These are phyloP conservation scores for Stenichneumon culpator DNA, from an alignment of 2,888 invertebrate genomes.

Conservation along the genomic window DNA sequence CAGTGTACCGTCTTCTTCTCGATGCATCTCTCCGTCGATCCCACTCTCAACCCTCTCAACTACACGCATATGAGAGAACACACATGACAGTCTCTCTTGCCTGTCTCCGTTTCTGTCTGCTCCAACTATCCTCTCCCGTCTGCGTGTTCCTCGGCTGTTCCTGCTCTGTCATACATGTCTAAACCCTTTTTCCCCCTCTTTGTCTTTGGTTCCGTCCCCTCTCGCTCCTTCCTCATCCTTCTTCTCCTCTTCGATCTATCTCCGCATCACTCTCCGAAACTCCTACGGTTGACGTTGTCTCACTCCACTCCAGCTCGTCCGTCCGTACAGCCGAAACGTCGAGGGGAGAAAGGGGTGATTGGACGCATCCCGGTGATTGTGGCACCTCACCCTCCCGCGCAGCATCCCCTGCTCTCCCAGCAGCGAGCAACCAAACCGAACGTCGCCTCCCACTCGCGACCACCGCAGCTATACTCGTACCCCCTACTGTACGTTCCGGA, in stretches of 20 bases:
- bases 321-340: slow-evolving; percentile 77
- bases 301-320: slow-evolving; percentile 30
- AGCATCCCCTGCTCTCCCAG: slow-evolving; percentile 50
- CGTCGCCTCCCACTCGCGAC: slow-evolving; percentile 68
- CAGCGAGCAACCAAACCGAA: slow-evolving; percentile 70
- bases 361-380: slow-evolving; percentile 85
- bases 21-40: slow-evolving; percentile 52
- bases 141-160: slow-evolving; percentile 31
- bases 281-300: slow-evolving; percentile 55
- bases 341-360: slow-evolving; percentile 82
- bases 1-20: slow-evolving; percentile 33
- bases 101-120: slow-evolving; percentile 7
- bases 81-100: slow-evolving; percentile 45
- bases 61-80: slow-evolving; percentile 56
- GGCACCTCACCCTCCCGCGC: slow-evolving; percentile 77
- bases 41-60: slow-evolving; percentile 39
- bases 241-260: slow-evolving; percentile 56
- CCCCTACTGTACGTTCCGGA: slow-evolving; percentile 60
- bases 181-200: slow-evolving; percentile 20
- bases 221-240: slow-evolving; percentile 21
- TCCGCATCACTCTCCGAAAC: slow-evolving; percentile 67
- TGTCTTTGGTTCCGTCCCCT: slow-evolving; percentile 8
- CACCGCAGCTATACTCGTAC: slow-evolving; percentile 65
- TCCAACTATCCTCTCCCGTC: slow-evolving; percentile 3
- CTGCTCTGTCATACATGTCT: slow-evolving; percentile 42